phyloP scores from a whole-genome alignment of 2,113 vertebrate genomes.

The Tachysurus fulvidraco region DNA sequence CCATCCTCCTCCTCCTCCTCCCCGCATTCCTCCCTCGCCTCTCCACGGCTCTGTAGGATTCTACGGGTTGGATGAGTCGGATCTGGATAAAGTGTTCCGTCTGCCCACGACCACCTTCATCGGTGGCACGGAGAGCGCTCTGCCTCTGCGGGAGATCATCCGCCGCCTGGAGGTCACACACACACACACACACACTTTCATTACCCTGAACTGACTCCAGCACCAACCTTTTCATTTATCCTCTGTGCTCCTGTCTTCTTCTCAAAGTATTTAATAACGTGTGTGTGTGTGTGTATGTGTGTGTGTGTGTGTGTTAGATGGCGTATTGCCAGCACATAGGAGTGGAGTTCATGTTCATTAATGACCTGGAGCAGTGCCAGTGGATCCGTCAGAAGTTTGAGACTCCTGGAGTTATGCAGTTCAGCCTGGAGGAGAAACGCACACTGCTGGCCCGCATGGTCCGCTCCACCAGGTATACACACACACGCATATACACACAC shows the following conservation, averaged over 20 bases:
- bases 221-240: neutral
- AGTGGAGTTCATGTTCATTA: constrained; percentile 99
- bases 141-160: constrained; percentile 95
- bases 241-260: neutral
- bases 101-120: constrained; percentile 98
- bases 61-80: constrained; percentile 92
- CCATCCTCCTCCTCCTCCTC: neutral
- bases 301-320: constrained; percentile 73
- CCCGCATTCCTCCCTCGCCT: constrained; percentile 1
- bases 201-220: neutral
- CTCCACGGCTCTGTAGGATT: constrained; percentile 79
- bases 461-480: constrained; percentile 87
- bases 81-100: constrained; percentile 95
- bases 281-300: neutral
- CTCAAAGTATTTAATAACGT: neutral
- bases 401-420: constrained; percentile 92
- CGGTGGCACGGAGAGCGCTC: constrained; percentile 86
- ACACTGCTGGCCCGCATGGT: constrained; percentile 91
- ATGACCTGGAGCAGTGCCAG: constrained; percentile 97
- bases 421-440: constrained; percentile 92
- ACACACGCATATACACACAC: neutral
- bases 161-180: constrained; percentile 85
- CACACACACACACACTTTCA: neutral
- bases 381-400: constrained; percentile 99
- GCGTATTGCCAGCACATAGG: constrained; percentile 98